Evolutionary conservation across 2,113 vertebrate genomes (phyloP), one percentile per base, ranked within the genome.

Genomic region (Gallinago jamesoni): DNA sequence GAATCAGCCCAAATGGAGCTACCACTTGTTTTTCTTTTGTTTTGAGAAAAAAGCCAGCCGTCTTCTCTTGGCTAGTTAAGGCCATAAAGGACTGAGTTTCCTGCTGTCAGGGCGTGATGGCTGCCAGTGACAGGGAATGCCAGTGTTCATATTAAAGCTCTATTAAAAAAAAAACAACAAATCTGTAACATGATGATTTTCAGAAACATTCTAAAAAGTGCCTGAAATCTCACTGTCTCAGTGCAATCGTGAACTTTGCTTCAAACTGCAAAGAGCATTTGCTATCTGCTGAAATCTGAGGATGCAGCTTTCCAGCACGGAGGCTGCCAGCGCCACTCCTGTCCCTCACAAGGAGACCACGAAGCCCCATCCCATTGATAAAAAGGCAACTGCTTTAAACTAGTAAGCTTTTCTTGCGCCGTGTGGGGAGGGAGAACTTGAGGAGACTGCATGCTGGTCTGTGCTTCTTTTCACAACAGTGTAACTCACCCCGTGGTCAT

Each of bases 301-400:
- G 19, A 60, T 1, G 1, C 1, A 3, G 64, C 12, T 59, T 76
- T 45, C 41, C 30, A 48, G 47, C 1, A 0, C 1, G 7, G 28
- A 81, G 27, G 31, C n/a, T 70, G 47, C 30, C 41, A 48, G 18
- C 25, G 9, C 19, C 31, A 22, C 23, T 78, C 77, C 33, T 52
- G 43, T 9, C 16, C 25, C 6, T 86, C 7, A 1, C 20, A 43
- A 66, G 41, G 60, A 62, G 50, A 93, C 15, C 55, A 7, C 14
- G 10, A 14, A 68, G 52, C 19, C 24, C 56, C n/a, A 56, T 10
- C 14, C 17, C 14, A 24, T 14, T 47, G 28, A 43, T 45, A 16
- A 43, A 84, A 89, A 70, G 20, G 16, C 10, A 87, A 10, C 28
- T 63, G 24, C 63, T 87, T 96, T 75, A 94, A 93, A 68, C 20